These are phyloP conservation scores for Trissoscelio sp. DNA, from an alignment of 2,888 invertebrate genomes.

Conservation along the genomic window DNA sequence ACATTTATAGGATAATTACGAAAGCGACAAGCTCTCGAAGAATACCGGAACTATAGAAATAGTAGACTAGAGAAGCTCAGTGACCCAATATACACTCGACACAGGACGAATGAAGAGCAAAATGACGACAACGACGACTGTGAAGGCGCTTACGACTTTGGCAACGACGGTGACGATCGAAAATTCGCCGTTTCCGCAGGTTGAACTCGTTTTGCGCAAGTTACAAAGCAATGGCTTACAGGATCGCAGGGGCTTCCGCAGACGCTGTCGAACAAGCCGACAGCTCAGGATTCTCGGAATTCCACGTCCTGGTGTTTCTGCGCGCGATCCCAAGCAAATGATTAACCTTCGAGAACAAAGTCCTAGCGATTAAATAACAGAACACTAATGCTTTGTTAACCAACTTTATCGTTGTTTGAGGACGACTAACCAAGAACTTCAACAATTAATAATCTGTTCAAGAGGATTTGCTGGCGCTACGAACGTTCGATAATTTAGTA, in stretches of 20 bases:
- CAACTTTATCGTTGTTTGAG: slow-evolving; percentile 58
- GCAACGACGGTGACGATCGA: slow-evolving; percentile 48
- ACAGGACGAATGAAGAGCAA: slow-evolving; percentile 35
- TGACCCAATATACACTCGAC: slow-evolving; percentile 47
- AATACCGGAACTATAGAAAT: slow-evolving; percentile 32
- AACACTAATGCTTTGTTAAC: slow-evolving; percentile 63
- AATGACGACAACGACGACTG: slow-evolving; percentile 19
- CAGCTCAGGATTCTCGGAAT: slow-evolving; percentile 57
- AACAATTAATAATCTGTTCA: slow-evolving; percentile 57
- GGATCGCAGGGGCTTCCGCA: slow-evolving; percentile 47
- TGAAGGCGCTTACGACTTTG: slow-evolving; percentile 48
- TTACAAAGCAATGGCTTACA: slow-evolving; percentile 63
- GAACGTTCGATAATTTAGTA: slow-evolving; percentile 40
- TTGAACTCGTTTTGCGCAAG: slow-evolving; percentile 55
- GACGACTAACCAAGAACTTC: slow-evolving; percentile 48
- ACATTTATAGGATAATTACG: slow-evolving; percentile 42
- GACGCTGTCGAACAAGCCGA: slow-evolving; percentile 60
- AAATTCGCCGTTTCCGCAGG: slow-evolving; percentile 56
- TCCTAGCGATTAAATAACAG: slow-evolving; percentile 63
- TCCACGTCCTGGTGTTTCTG: slow-evolving; percentile 50
- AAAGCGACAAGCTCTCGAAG: slow-evolving; percentile 37
- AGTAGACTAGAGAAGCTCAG: slow-evolving; percentile 30
- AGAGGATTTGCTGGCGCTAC: slow-evolving; percentile 44
- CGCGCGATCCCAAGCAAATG: slow-evolving; percentile 49
- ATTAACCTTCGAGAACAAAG: slow-evolving; percentile 62